These are phyloP conservation scores for Saccostrea echinata DNA, from an alignment of 1,140 invertebrate genomes.

Conservation along the genomic window DNA sequence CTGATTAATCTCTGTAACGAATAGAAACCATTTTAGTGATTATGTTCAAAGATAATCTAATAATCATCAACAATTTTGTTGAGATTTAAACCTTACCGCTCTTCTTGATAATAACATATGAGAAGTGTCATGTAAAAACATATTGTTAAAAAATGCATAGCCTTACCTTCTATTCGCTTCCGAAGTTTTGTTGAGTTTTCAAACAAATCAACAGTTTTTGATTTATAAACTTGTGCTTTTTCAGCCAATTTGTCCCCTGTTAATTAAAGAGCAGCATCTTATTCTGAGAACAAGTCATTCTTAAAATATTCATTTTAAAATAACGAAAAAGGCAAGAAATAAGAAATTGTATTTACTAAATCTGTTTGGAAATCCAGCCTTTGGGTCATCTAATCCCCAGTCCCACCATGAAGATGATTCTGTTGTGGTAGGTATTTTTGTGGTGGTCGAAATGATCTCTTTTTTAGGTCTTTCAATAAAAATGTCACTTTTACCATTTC, in stretches of 20 bases:
- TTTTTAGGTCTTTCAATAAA: not conserved
- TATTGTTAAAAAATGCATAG: too few relatives aligned
- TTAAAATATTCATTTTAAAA: not conserved
- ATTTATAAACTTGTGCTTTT: not conserved
- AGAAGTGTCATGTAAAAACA: not conserved
- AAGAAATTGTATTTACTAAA: not conserved
- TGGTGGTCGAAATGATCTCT: not conserved
- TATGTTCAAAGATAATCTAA: too few relatives aligned
- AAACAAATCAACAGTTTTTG: constrained; percentile 10
- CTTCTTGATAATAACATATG: not conserved
- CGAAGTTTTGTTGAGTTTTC: not conserved
- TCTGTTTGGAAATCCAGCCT: not conserved
- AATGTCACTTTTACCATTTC: not conserved
- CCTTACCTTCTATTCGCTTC: not conserved
- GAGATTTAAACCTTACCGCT: too few relatives aligned
- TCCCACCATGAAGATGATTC: not conserved
- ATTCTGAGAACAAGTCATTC: too few relatives aligned
- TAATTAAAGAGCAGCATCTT: not conserved
- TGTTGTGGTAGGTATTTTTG: not conserved
- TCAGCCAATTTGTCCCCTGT: not conserved
- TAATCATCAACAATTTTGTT: too few relatives aligned
- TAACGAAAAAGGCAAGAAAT: not conserved
- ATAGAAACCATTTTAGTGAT: not conserved
- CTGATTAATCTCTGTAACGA: not conserved
- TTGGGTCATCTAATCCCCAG: not conserved